These are phyloP conservation scores for Heteractis magnifica DNA, from an alignment of 92 coral and sea anemone genomes.

Conservation along the genomic window DNA sequence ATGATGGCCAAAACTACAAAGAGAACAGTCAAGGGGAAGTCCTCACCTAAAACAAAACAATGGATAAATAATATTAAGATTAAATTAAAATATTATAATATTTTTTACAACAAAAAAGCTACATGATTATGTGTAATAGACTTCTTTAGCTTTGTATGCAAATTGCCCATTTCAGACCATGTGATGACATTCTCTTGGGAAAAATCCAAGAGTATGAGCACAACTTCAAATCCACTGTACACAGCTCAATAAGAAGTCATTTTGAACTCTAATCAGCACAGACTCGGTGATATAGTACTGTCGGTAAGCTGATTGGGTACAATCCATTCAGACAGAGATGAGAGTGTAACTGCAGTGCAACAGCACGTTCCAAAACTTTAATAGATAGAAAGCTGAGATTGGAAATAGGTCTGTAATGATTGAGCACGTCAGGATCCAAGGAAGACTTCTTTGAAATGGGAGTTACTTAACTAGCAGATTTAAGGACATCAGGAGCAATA, in stretches of 20 bases:
- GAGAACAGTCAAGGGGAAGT: neutral
- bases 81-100: neutral
- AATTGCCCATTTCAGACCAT: too few relatives aligned
- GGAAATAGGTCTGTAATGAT: slow-evolving; percentile 23
- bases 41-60: neutral
- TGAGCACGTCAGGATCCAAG: slow-evolving; percentile 20
- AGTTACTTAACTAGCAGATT: neutral
- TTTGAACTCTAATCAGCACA: too few relatives aligned
- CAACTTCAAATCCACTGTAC: too few relatives aligned
- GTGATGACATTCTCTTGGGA: neutral
- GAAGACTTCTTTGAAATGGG: slow-evolving; percentile 8
- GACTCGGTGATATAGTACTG: neutral
- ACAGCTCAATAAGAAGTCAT: too few relatives aligned
- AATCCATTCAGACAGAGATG: neutral
- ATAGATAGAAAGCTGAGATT: slow-evolving; percentile 26
- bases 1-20: neutral
- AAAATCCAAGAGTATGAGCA: neutral
- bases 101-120: too few relatives aligned
- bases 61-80: neutral
- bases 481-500: neutral
- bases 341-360: slow-evolving; percentile 14
- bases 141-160: too few relatives aligned
- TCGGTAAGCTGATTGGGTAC: too few relatives aligned
- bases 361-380: slow-evolving; percentile 12
- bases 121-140: too few relatives aligned